phyloP scores from a whole-genome alignment of 2,888 invertebrate species.

The Agrochola macilenta region DNA sequence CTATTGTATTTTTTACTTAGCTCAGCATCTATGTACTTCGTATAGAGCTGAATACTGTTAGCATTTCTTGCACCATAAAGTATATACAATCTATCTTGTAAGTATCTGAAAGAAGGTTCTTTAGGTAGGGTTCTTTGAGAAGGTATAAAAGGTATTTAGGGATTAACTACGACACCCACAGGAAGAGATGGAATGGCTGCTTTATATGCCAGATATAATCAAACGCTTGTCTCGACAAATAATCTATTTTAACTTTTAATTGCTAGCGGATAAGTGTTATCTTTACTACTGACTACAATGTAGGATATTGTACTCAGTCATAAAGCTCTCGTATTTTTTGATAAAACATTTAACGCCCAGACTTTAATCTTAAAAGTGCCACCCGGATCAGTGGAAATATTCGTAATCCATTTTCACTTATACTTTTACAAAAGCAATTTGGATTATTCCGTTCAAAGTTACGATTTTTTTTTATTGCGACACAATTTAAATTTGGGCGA shows the following conservation, averaged over 20 bases:
- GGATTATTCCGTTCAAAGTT: constrained; percentile 36
- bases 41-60: not conserved
- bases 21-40: constrained; percentile 5
- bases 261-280: constrained; percentile 5
- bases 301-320: constrained; percentile 34
- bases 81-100: not conserved
- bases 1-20: too few relatives aligned
- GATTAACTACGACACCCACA: not conserved
- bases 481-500: constrained; percentile 14
- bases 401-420: constrained; percentile 43
- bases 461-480: constrained; percentile 15
- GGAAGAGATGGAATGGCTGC: not conserved
- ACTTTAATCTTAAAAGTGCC: constrained; percentile 49
- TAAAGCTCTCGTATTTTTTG: constrained; percentile 48
- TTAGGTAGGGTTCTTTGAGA: not conserved
- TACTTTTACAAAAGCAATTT: constrained; percentile 33
- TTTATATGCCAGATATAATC: not conserved
- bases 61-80: not conserved
- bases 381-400: constrained; percentile 43
- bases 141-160: not conserved
- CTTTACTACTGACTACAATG: constrained; percentile 35
- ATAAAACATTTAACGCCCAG: constrained; percentile 43
- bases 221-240: not conserved
- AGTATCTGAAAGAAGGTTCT: not conserved
- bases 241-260: not conserved